phyloP scores from a whole-genome alignment of 2,888 invertebrate species.

The Panopea generosa region DNA sequence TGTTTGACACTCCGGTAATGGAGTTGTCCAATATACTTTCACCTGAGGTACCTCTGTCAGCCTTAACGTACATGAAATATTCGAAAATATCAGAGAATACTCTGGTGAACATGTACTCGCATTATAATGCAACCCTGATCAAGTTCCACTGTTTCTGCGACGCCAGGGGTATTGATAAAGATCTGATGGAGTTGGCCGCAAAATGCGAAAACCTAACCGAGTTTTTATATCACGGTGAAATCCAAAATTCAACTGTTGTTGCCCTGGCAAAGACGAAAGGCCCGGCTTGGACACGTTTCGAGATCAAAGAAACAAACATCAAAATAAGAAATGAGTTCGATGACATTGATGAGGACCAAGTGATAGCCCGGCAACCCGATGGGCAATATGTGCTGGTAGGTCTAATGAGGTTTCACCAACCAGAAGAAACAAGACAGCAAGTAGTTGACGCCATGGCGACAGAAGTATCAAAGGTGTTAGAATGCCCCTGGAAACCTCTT shows the following conservation, averaged over 20 bases:
- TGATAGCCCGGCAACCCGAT: constrained; percentile 61
- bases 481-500: constrained; percentile 47
- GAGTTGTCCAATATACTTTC: constrained; percentile 72
- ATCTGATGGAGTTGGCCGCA: constrained; percentile 61
- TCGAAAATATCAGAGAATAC: constrained; percentile 66
- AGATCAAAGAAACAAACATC: constrained; percentile 65
- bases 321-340: constrained; percentile 51
- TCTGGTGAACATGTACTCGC: constrained; percentile 63
- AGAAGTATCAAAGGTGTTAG: constrained; percentile 43
- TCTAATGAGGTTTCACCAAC: constrained; percentile 55
- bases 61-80: constrained; percentile 70
- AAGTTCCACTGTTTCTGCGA: constrained; percentile 71
- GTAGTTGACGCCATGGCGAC: constrained; percentile 20
- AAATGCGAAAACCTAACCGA: constrained; percentile 64
- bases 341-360: constrained; percentile 69
- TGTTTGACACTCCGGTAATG: constrained; percentile 68
- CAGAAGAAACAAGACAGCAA: constrained; percentile 42
- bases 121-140: constrained; percentile 64
- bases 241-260: constrained; percentile 63
- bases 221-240: constrained; percentile 70
- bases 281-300: constrained; percentile 65
- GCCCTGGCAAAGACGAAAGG: constrained; percentile 63
- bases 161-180: constrained; percentile 61
- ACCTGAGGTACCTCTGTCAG: constrained; percentile 73
- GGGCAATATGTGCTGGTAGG: constrained; percentile 64